Percentiles rank a stretch among this genome's conserved stretches.
Evolutionary conservation across 2,888 invertebrate genomes (phyloP).

Genomic region (Drosophila vallismaia): DNA sequence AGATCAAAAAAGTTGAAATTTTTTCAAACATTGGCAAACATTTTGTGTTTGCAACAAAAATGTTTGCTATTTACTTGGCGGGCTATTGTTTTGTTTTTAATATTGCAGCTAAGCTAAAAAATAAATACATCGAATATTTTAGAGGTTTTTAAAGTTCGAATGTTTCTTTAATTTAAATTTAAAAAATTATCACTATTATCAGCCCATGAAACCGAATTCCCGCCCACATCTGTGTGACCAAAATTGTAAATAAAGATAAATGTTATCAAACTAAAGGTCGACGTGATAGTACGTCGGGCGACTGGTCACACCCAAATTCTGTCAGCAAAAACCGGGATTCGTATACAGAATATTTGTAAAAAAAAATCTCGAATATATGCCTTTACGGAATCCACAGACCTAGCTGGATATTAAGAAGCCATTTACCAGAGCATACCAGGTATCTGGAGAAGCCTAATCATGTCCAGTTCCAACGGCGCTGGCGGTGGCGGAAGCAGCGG

Average conservation of each 20-base stretch:
- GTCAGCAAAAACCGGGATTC: constrained; percentile 46
- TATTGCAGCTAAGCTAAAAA: too few relatives aligned
- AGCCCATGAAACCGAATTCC: not conserved
- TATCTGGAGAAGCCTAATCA: constrained; percentile 29
- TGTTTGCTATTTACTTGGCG: too few relatives aligned
- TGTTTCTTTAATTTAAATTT: not conserved
- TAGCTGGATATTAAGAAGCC: constrained; percentile 6
- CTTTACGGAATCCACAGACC: not conserved
- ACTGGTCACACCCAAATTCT: constrained; percentile 55
- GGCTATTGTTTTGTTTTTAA: too few relatives aligned
- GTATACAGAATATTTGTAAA: constrained; percentile 71
- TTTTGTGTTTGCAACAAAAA: too few relatives aligned
- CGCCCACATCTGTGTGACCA: not conserved
- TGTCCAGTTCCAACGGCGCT: constrained; percentile 63
- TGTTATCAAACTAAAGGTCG: not conserved
- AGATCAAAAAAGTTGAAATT: too few relatives aligned
- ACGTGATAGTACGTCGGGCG: not conserved
- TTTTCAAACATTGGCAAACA: too few relatives aligned
- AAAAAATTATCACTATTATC: not conserved
- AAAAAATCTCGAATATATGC: constrained; percentile 33
- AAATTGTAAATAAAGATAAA: not conserved
- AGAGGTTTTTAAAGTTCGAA: not conserved
- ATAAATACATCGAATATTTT: not conserved
- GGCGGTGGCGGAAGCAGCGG: constrained; percentile 38
- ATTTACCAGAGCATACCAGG: constrained; percentile 6